phyloP scores from a whole-genome alignment of 2,113 vertebrate species.

The Paralichthys olivaceus region DNA sequence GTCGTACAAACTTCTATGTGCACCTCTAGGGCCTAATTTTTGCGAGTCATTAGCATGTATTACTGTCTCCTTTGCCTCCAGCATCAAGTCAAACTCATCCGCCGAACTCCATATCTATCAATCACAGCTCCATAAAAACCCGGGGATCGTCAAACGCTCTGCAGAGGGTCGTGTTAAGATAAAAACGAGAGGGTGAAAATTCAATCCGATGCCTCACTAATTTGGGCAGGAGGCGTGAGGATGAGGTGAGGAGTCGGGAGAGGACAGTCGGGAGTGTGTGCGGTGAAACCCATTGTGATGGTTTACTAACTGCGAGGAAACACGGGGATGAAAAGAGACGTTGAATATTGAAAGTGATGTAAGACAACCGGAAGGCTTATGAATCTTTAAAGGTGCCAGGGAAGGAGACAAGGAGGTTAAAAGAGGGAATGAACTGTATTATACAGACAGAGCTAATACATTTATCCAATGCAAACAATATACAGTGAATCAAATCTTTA shows the following conservation, averaged over 20 bases:
- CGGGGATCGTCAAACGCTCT: constrained; percentile 31
- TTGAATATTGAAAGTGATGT: constrained; percentile 46
- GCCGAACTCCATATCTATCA: constrained; percentile 56
- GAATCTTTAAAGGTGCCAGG: constrained; percentile 41
- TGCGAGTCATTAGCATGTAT: constrained; percentile 74
- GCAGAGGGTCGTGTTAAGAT: constrained; percentile 49
- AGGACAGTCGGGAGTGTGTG: constrained; percentile 16
- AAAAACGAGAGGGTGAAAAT: constrained; percentile 57
- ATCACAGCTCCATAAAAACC: constrained; percentile 40
- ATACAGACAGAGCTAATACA: neutral
- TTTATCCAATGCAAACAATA: constrained; percentile 4
- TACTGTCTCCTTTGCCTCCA: constrained; percentile 66
- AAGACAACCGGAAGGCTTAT: constrained; percentile 44
- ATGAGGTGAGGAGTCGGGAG: constrained; percentile 30
- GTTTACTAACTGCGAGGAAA: constrained; percentile 32
- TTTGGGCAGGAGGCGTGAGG: constrained; percentile 42
- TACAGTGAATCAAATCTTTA: constrained; percentile 18
- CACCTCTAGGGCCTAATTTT: constrained; percentile 68
- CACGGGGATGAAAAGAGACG: neutral
- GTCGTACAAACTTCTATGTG: constrained; percentile 32
- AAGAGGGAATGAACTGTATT: neutral
- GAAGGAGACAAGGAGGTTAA: constrained; percentile 14
- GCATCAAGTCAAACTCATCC: constrained; percentile 56
- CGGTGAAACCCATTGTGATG: constrained; percentile 40
- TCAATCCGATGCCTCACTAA: constrained; percentile 47